These are phyloP conservation scores for Cartodere bifasciata DNA, from an alignment of 2,888 invertebrate genomes.

Conservation along the genomic window DNA sequence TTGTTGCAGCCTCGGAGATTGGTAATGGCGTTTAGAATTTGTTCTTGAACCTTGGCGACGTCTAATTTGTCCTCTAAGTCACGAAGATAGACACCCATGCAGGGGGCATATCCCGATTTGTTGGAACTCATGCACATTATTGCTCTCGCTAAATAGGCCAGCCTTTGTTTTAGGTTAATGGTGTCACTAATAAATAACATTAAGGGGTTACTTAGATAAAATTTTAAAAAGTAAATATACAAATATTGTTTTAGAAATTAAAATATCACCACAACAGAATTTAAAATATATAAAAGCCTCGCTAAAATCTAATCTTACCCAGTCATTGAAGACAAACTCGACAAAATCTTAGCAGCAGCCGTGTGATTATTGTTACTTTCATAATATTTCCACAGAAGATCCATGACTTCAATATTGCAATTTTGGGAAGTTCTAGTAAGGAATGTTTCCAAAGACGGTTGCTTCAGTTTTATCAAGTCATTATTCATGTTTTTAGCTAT, in stretches of 20 bases:
- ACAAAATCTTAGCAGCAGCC: constrained; percentile 82
- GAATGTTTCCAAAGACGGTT: constrained; percentile 65
- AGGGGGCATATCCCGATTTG: constrained; percentile 56
- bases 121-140: constrained; percentile 92
- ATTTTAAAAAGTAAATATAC: too few relatives aligned
- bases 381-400: constrained; percentile 92
- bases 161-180: constrained; percentile 52
- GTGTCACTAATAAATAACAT: constrained; percentile 4
- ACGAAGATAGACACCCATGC: constrained; percentile 66
- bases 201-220: too few relatives aligned
- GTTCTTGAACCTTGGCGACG: constrained; percentile 74
- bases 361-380: constrained; percentile 85
- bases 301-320: constrained; percentile 39
- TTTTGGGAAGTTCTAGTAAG: constrained; percentile 47
- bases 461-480: constrained; percentile 54
- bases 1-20: constrained; percentile 32
- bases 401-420: constrained; percentile 43
- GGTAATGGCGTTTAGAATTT: constrained; percentile 52
- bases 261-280: too few relatives aligned
- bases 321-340: constrained; percentile 67
- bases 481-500: constrained; percentile 59
- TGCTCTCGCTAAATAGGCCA: constrained; percentile 85
- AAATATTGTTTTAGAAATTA: too few relatives aligned
- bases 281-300: too few relatives aligned
- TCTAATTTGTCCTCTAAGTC: constrained; percentile 89